These are phyloP conservation scores for Callosobruchus maculatus DNA, from an alignment of 2,888 invertebrate genomes.

Conservation along the genomic window DNA sequence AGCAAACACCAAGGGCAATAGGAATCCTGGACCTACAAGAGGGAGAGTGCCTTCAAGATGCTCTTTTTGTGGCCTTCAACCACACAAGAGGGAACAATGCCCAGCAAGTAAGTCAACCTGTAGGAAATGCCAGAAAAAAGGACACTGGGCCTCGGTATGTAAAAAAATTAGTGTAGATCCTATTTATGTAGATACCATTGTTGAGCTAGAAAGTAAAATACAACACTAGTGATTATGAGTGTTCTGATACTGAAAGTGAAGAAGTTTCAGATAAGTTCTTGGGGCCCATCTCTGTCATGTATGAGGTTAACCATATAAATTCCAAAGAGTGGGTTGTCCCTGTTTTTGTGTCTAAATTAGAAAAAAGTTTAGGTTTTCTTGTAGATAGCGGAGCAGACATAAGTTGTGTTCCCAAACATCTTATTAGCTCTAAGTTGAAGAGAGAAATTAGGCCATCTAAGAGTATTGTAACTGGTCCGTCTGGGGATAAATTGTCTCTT, in stretches of 20 bases:
- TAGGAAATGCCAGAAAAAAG: conserved; percentile 10
- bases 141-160: conserved; percentile 11
- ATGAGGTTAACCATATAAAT: conserved; percentile 1
- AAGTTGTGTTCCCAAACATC: background rate
- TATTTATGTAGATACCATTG: conserved; percentile 2
- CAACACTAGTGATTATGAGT: background rate
- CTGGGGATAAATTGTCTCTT: conserved; percentile 4
- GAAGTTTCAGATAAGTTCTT: conserved; percentile 3
- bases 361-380: conserved; percentile 5
- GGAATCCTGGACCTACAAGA: background rate
- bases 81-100: conserved; percentile 9
- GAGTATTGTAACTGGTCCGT: conserved; percentile 13
- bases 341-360: conserved; percentile 3
- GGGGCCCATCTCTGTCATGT: background rate
- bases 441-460: background rate
- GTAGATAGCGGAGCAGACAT: conserved; percentile 10
- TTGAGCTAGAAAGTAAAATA: background rate
- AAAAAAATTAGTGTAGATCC: conserved; percentile 8
- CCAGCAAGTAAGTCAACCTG: conserved; percentile 13
- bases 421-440: too few relatives aligned
- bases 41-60: background rate
- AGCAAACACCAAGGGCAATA: background rate
- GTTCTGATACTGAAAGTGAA: background rate
- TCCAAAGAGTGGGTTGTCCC: conserved; percentile 1
- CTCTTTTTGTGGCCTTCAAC: conserved; percentile 6